These are phyloP conservation scores for Ormyrus nitidulus DNA, from an alignment of 2,888 invertebrate species.

Conservation along the genomic window DNA sequence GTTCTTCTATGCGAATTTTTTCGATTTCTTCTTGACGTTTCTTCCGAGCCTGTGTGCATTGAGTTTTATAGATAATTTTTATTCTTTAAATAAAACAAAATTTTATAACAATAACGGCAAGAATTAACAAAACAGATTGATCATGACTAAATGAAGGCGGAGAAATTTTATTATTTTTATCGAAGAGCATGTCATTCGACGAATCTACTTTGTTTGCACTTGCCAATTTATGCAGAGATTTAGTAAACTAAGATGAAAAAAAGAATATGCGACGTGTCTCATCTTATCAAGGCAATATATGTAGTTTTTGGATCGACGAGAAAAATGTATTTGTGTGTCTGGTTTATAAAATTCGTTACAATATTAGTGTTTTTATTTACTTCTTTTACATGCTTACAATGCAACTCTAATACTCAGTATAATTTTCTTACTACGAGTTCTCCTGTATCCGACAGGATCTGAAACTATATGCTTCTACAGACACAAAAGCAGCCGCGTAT, in stretches of 20 bases:
- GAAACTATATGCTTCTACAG: slow-evolving; percentile 50
- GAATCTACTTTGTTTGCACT: slow-evolving; percentile 50
- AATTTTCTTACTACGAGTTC: slow-evolving; percentile 26
- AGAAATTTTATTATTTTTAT: neutral
- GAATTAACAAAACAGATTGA: slow-evolving; percentile 46
- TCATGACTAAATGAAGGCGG: neutral
- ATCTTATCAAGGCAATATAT: slow-evolving; percentile 43
- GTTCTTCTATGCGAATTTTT: slow-evolving; percentile 89
- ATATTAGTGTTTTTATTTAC: slow-evolving; percentile 6
- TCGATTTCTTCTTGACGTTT: slow-evolving; percentile 91
- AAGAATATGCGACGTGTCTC: slow-evolving; percentile 42
- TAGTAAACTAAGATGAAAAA: slow-evolving; percentile 18
- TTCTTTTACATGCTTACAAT: slow-evolving; percentile 36
- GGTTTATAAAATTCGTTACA: slow-evolving; percentile 28
- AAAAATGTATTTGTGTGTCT: slow-evolving; percentile 49
- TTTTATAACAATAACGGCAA: slow-evolving; percentile 34
- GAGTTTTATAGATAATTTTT: slow-evolving; percentile 43
- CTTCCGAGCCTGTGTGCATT: slow-evolving; percentile 83
- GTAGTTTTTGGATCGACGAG: slow-evolving; percentile 24
- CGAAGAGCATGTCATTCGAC: neutral
- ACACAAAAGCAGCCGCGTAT: slow-evolving; percentile 47
- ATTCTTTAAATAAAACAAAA: slow-evolving; percentile 32
- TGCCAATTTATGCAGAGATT: slow-evolving; percentile 34
- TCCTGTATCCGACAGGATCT: slow-evolving; percentile 40
- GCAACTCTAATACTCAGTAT: slow-evolving; percentile 39